Base-by-base conservation (phyloP, 2,113 vertebrate species). In the Taurulus bubalis region DNA sequence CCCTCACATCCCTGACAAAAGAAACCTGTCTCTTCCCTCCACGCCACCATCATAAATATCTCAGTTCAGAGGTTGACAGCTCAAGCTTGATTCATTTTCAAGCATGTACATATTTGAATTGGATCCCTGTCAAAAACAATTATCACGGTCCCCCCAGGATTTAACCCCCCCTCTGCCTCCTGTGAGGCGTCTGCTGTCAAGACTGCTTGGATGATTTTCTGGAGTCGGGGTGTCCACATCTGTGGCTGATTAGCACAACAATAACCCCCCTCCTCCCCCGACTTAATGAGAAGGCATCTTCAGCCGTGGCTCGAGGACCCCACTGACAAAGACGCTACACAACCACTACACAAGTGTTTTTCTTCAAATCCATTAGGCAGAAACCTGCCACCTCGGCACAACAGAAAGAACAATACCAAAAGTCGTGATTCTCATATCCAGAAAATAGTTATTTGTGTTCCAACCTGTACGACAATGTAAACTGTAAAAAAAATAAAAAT, bases 191-290 rank as follows among this genome's bases (percentile, higher is more conserved):
- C 91, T 88, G 90, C 91, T 92, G 92, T 93, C 89, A 93, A 51
- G 82, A 89, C 89, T 90, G 90, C 87, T 91, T 64, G 81, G 87
- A 91, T 92, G 89, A 91, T 93, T 93, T 93, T 92, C 85, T 90
- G 75, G 87, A 89, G 92, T 92, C 85, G 66, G 88, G 93, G 92
- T 94, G 93, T 94, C 90, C 93, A 94, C 95, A 95, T 95, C 93
- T 95, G 94, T 94, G 93, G 85, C 90, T 94, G 81, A 94, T 95
- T 95, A 94, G 88, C 94, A 94, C 93, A 95, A 94, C 93, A 95
- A 95, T 93, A 77, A 81, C 76, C 86, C 55, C 55, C 55, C 85
- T 32, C 30, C n/a, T n/a, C 38, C 7, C 83, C 83, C 42, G 84
- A 91, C 90, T 94, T 92, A 93, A 95, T 94, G 90, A 94, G 87